phyloP scores from a whole-genome alignment of 2,888 invertebrate genomes.

The Homarus gammarus region DNA sequence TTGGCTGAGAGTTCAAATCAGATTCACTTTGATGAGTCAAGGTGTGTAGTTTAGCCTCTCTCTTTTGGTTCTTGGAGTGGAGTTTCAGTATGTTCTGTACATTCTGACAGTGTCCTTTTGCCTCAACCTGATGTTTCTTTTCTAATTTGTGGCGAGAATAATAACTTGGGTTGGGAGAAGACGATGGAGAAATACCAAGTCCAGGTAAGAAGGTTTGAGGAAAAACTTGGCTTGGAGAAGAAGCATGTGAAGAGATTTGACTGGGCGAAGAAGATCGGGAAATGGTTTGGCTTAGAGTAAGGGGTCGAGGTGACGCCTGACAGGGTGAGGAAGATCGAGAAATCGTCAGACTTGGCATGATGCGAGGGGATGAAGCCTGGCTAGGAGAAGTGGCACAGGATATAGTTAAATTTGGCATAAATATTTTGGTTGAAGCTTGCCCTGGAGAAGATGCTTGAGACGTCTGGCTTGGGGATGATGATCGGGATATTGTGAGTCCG shows the following conservation, averaged over 20 bases:
- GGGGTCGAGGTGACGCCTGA: slow-evolving; percentile 14
- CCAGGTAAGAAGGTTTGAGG: slow-evolving; percentile 11
- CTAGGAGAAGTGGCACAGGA: slow-evolving; percentile 8
- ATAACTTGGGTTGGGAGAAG: neutral
- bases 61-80: neutral
- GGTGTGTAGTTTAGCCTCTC: neutral
- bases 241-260: slow-evolving; percentile 16
- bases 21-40: slow-evolving; percentile 4
- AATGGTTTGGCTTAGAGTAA: slow-evolving; percentile 13
- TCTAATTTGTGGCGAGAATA: neutral
- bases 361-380: neutral
- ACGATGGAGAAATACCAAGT: neutral
- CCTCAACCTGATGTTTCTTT: slow-evolving; percentile 18
- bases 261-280: slow-evolving; percentile 29
- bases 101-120: neutral
- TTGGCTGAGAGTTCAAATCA: slow-evolving; percentile 27
- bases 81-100: neutral
- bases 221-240: slow-evolving; percentile 15
- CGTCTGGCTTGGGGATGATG: slow-evolving; percentile 36
- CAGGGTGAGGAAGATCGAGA: slow-evolving; percentile 14
- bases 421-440: slow-evolving; percentile 1
- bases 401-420: slow-evolving; percentile 20
- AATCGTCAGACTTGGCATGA: slow-evolving; percentile 6
- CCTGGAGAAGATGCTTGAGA: slow-evolving; percentile 10
- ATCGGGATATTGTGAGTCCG: slow-evolving; percentile 15